Conservation (phyloP, 2,888 invertebrate genomes). For the Galerucella calmariensis region DNA sequence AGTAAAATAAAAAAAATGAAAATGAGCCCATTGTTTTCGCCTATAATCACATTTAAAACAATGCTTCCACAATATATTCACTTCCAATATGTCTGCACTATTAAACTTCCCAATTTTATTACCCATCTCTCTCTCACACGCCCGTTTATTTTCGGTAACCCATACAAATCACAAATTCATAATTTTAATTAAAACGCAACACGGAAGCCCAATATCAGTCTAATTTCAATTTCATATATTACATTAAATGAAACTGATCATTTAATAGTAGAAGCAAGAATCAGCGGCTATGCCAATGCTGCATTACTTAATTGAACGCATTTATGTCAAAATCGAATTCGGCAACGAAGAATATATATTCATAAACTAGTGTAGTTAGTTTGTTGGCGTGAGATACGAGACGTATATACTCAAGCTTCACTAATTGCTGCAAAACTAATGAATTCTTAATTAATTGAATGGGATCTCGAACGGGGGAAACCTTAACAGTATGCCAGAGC, state of each 20-base stretch:
- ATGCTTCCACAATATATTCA: conserved; percentile 9
- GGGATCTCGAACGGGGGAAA: conserved; percentile 8
- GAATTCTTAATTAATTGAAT: conserved; percentile 21
- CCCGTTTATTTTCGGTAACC: conserved; percentile 4
- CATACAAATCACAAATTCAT: conserved; percentile 34
- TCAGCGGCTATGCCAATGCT: conserved; percentile 18
- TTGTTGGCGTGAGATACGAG: conserved; percentile 36
- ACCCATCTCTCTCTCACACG: conserved; percentile 6
- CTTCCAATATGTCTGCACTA: conserved; percentile 17
- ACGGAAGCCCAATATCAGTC: conserved; percentile 32
- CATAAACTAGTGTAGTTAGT: conserved; percentile 28
- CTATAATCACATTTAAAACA: not conserved
- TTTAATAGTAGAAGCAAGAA: conserved; percentile 11
- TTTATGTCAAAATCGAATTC: conserved; percentile 33
- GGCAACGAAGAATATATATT: conserved; percentile 26
- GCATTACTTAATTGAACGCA: conserved; percentile 40
- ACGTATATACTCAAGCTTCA: conserved; percentile 26
- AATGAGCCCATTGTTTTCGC: not conserved
- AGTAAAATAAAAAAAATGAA: too few relatives aligned
- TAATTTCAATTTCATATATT: conserved; percentile 33
- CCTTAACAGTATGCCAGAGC: not conserved
- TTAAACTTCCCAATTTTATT: conserved; percentile 21
- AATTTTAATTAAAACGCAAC: conserved; percentile 34
- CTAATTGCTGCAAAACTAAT: conserved; percentile 27
- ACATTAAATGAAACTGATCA: conserved; percentile 31